Evolutionary conservation across 2,113 vertebrate species (phyloP), one percentile per base, ranked within the genome.

Genomic region (Oncorhynchus gorbuscha): DNA sequence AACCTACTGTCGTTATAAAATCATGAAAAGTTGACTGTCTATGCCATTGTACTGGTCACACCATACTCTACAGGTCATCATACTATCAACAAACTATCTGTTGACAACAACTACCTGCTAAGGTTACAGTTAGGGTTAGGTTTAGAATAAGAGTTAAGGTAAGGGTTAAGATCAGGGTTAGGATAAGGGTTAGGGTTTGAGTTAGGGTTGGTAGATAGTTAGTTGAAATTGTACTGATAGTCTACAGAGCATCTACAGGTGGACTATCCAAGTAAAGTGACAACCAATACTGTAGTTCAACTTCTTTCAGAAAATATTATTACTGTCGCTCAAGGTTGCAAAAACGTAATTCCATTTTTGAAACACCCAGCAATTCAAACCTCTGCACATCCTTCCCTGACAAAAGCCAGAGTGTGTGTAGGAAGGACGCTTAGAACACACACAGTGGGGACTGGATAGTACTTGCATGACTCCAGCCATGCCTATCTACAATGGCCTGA

Each of bases 401-500:
- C 66, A 39, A 69, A 69, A 68, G 66, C 32, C 28, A 35, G 28
- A 35, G 30, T 69, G 28, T 20, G 30, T 69, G 32, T 22, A 24
- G n/a, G n/a, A 8, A 24, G 59, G 16, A 14, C 5, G 14, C 7
- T 22, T 9, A 48, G 22, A 22, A 39, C 9, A 49, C 20, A 45
- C n/a, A 26, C n/a, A 48, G 9, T 55, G 14, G 5, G 45, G 39
- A 48, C 20, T 39, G 32, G 13, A 22, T 39, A 2, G 7, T 9
- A 30, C 18, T 1, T 13, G 18, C 39, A n/a, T n/a, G 69, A 45
- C 39, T 28, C n/a, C 49, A 55, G n/a, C 69, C 20, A 61, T 7
- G 1, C 4, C 48, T 64, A 77, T 62, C 55, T 58, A 76, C 68
- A 76, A 71, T 32, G 58, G 68, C 55, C 51, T 64, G 45, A 18